Evolutionary conservation across 2,797 vertebrate genomes (phyloP).

Genomic region (Sebastes trivittatus): DNA sequence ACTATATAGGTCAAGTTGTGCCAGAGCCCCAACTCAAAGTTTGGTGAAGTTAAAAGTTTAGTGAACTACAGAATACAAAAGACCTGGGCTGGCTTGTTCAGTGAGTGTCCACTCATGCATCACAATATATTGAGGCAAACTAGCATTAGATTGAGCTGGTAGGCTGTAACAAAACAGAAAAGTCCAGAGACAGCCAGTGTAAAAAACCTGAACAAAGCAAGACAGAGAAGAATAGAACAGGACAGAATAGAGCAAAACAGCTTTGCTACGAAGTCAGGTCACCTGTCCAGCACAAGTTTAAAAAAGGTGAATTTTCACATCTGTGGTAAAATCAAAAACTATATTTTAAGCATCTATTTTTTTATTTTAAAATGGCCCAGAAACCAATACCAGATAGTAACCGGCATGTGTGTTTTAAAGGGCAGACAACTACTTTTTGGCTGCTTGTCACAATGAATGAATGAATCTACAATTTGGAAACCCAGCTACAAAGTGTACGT

Average conservation of each 20-base stretch:
- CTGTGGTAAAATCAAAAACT: neutral
- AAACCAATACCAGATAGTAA: neutral
- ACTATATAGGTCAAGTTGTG: neutral
- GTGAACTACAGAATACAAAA: neutral
- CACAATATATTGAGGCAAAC: neutral
- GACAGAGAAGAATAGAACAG: neutral
- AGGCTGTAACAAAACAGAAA: slow-evolving; percentile 28
- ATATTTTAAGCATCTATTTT: neutral
- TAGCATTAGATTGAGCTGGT: slow-evolving; percentile 1
- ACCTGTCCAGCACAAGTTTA: neutral
- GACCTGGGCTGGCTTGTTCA: neutral
- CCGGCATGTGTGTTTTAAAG: neutral
- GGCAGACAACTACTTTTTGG: neutral
- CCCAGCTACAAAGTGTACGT: neutral
- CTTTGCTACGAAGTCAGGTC: neutral
- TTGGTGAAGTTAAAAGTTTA: neutral
- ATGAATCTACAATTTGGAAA: neutral
- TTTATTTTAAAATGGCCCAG: neutral
- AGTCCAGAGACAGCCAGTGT: slow-evolving; percentile 24
- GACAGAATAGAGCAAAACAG: neutral
- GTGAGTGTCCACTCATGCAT: neutral
- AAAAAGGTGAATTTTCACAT: neutral
- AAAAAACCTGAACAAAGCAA: slow-evolving; percentile 21
- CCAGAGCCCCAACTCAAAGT: neutral
- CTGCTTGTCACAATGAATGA: slow-evolving; percentile 4